Evolutionary conservation across 2,113 vertebrate genomes (phyloP).

Genomic region (Cebidichthys violaceus): DNA sequence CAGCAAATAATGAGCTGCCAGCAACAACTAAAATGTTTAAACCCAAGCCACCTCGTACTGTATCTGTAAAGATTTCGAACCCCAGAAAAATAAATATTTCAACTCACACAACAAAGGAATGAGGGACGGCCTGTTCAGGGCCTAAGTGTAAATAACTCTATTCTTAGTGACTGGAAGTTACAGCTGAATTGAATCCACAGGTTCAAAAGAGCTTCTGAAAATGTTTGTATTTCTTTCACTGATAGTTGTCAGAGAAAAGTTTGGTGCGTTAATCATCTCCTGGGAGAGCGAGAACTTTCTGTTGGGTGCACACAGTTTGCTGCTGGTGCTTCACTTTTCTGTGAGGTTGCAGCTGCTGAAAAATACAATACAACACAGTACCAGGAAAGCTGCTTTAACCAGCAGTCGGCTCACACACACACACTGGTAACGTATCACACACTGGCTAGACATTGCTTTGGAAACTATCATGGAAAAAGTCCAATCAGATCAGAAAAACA

Average conservation of each 20-base stretch:
- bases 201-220: constrained; percentile 28
- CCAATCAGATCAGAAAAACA: constrained; percentile 26
- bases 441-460: background rate
- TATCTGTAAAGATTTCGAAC: constrained; percentile 28
- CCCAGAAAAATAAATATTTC: constrained; percentile 33
- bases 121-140: background rate
- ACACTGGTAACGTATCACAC: background rate
- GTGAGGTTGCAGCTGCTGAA: constrained; percentile 10
- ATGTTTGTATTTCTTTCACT: constrained; percentile 21
- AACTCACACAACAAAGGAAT: constrained; percentile 25
- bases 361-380: background rate
- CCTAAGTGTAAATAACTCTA: constrained; percentile 40
- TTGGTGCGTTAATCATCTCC: constrained; percentile 26
- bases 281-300: constrained; percentile 17
- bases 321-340: constrained; percentile 10
- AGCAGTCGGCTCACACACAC: background rate
- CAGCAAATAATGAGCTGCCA: constrained; percentile 36
- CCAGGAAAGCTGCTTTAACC: background rate
- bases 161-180: constrained; percentile 34
- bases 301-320: constrained; percentile 6
- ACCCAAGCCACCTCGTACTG: background rate
- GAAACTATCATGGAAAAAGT: constrained; percentile 13
- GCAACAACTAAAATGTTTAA: constrained; percentile 7
- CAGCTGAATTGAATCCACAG: constrained; percentile 31
- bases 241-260: constrained; percentile 29